phyloP scores from a whole-genome alignment of 2,888 invertebrate genomes.

The Perithous albicinctus region DNA sequence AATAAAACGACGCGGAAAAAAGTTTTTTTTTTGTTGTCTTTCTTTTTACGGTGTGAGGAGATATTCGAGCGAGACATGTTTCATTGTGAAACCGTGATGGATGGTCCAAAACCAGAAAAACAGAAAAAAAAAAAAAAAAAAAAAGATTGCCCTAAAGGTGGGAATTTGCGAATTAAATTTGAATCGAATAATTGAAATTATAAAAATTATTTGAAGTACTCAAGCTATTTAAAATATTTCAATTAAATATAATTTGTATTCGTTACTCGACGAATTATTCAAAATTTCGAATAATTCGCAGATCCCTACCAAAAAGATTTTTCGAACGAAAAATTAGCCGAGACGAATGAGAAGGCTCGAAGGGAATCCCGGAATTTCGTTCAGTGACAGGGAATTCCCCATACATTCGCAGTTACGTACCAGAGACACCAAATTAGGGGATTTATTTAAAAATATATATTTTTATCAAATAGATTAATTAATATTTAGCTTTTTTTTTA shows the following conservation, averaged over 20 bases:
- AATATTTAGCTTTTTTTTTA: not conserved
- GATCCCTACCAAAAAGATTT: not conserved
- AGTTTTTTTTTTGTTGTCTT: too few relatives aligned
- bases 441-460: not conserved
- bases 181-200: too few relatives aligned
- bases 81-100: not conserved
- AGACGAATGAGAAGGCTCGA: not conserved
- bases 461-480: not conserved
- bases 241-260: too few relatives aligned
- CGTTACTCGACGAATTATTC: too few relatives aligned
- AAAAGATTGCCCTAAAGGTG: too few relatives aligned
- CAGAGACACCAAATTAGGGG: not conserved
- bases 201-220: too few relatives aligned
- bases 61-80: constrained; percentile 11
- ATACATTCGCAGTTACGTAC: not conserved
- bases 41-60: constrained; percentile 2
- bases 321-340: not conserved
- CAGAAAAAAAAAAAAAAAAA: not conserved
- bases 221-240: too few relatives aligned
- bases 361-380: not conserved
- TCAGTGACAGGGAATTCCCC: not conserved
- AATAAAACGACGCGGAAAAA: not conserved
- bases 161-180: too few relatives aligned
- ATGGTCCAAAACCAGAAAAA: not conserved
- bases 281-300: too few relatives aligned